Evolutionary conservation across 2,113 vertebrate genomes (phyloP).

Genomic region (Mustela lutreola): DNA sequence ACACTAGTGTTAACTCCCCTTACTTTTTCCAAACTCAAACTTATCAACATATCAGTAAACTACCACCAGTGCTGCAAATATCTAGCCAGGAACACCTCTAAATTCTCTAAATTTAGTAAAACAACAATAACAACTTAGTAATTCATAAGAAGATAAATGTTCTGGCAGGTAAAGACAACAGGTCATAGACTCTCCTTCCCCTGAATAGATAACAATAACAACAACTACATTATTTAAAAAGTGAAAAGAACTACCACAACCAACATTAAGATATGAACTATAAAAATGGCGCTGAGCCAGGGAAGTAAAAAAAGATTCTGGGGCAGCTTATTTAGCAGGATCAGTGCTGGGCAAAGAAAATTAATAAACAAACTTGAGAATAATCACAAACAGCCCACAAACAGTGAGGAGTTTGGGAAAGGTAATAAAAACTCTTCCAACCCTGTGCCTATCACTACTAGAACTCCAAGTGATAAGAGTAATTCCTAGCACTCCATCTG

Average conservation of each 20-base stretch:
- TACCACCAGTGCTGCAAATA: neutral
- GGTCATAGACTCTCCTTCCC: neutral
- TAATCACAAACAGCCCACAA: neutral
- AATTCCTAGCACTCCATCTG: neutral
- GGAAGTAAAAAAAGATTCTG: neutral
- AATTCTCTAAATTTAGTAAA: slow-evolving; percentile 38
- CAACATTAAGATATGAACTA: neutral
- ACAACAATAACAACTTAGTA: neutral
- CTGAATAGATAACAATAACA: neutral
- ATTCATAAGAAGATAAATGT: neutral
- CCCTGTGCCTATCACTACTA: neutral
- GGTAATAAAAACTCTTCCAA: neutral
- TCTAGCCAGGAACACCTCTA: neutral
- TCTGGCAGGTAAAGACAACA: neutral
- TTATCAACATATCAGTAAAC: neutral
- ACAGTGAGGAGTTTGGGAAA: neutral
- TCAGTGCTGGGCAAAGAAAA: neutral
- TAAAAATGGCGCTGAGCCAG: neutral
- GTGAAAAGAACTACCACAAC: neutral
- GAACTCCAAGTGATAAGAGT: neutral
- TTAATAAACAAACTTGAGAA: neutral
- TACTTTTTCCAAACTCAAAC: neutral
- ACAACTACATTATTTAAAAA: neutral
- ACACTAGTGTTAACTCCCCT: neutral
- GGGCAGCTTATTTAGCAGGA: neutral